Percentiles rank a stretch among this genome's conserved stretches.
phyloP scores from a whole-genome alignment of 2,797 vertebrate species.

The Lutjanus argentimaculatus region DNA sequence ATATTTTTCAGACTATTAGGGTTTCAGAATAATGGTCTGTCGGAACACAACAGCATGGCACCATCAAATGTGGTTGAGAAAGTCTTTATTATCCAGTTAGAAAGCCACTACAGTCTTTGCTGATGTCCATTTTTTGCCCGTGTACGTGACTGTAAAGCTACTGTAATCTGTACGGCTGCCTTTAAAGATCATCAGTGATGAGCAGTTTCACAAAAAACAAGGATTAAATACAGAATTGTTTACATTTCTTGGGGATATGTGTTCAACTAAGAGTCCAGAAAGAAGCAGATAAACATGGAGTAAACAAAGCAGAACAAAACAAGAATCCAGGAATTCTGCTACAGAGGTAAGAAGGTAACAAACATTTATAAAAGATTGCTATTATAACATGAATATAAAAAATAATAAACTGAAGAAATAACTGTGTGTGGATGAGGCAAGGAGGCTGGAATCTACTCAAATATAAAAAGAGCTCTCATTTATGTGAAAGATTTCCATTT shows the following conservation, averaged over 20 bases:
- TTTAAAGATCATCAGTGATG: slow-evolving; percentile 6
- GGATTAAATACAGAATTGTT: slow-evolving; percentile 21
- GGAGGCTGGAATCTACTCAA: not conserved
- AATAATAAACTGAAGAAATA: not conserved
- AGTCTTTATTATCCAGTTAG: not conserved
- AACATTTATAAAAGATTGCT: slow-evolving; percentile 59
- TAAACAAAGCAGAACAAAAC: slow-evolving; percentile 57
- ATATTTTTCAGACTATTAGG: no score
- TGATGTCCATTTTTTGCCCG: not conserved
- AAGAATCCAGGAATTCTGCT: slow-evolving; percentile 55
- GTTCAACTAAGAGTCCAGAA: slow-evolving; percentile 28
- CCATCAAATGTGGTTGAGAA: not conserved
- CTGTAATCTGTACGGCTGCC: not conserved
- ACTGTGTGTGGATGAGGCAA: not conserved
- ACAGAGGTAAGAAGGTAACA: slow-evolving; percentile 52
- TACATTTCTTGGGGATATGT: slow-evolving; percentile 36
- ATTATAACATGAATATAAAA: slow-evolving; percentile 34
- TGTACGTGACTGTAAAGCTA: not conserved
- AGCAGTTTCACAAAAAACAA: slow-evolving; percentile 41
- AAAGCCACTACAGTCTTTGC: not conserved
- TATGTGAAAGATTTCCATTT: not conserved
- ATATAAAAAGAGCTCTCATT: slow-evolving; percentile 4
- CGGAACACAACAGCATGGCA: no score
- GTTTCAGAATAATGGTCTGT: no score
- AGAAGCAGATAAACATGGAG: slow-evolving; percentile 35